Evolutionary conservation across 2,113 vertebrate genomes (phyloP), one percentile per base, ranked within the genome.

Genomic region (Salvelinus fontinalis): DNA sequence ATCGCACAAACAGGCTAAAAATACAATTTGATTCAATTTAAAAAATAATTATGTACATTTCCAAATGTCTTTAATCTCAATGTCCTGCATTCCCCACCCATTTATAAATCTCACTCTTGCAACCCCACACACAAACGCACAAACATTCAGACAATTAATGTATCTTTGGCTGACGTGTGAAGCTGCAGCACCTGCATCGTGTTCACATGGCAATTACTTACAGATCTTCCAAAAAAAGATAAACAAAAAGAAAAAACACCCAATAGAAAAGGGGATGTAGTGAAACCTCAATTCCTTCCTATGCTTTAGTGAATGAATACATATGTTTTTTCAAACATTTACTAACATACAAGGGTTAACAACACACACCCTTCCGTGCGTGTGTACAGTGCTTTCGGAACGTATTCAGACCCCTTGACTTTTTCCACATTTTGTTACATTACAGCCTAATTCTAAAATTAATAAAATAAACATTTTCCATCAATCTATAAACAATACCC

Each of bases 161-260:
- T 91, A 92, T 93, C 92, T 94, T 94, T 94, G 93, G 92, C 93
- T 90, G 90, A 82, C 70, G 1, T 34, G 88, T 89, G 90, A 92
- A 90, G 84, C 89, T 89, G 82, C 80, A 89, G 83, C 88, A 90
- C 87, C 82, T 72, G 89, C 86, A 84, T 77, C 74, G 67, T 83
- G 67, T 79, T 70, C 67, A 79, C 62, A 18, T n/a, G 57, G 57
- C 57, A 60, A 84, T 87, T 85, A 34, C 34, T 34, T 34, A 85
- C 82, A 81, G 70, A 64, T 78, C 69, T 44, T 44, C 57, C 39
- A 11, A 44, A 44, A 44, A 11, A 44, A 44, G 2, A 44, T 44
- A 44, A 70, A 5, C 3, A 65, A 72, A 31, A 82, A 84, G 85
- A 92, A 91, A 90, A 83, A 91, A 89, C 84, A 80, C 39, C 39